Evolutionary conservation across 2,113 vertebrate genomes (phyloP).

Genomic region (Cricetomys ansorgei): DNA sequence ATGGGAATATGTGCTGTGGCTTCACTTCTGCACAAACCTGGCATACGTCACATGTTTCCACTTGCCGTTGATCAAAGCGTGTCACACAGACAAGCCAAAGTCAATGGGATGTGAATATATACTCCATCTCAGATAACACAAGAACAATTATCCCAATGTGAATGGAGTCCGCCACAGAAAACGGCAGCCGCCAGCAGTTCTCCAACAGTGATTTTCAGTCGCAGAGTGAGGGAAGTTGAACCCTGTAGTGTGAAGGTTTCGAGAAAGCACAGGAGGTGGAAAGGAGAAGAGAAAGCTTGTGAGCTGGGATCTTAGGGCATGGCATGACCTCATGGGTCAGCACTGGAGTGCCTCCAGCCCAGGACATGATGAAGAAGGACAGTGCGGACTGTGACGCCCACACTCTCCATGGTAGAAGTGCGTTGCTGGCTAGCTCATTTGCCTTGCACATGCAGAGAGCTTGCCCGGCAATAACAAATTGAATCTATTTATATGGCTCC

Average conservation of each 20-base stretch:
- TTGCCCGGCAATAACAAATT: background rate
- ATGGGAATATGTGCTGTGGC: background rate
- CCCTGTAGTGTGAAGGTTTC: background rate
- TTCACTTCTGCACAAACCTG: background rate
- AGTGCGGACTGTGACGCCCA: background rate
- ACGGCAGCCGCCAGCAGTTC: background rate
- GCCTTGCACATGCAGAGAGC: slow-evolving; percentile 21
- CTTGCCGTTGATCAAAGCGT: background rate
- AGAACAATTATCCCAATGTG: background rate
- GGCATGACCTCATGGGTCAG: background rate
- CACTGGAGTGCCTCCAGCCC: background rate
- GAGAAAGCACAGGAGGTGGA: background rate
- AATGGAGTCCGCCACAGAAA: background rate
- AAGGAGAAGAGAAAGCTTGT: background rate
- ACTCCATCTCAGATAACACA: background rate
- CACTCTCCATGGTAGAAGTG: background rate
- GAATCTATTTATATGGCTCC: slow-evolving; percentile 48
- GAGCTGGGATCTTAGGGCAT: background rate
- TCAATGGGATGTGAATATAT: background rate
- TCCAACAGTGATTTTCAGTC: background rate
- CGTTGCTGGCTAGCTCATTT: background rate
- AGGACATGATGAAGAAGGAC: background rate
- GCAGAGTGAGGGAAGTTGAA: background rate
- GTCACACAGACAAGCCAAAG: background rate
- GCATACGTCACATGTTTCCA: background rate